A percentile compares a stretch with the other conserved stretches of the same genome.
Conservation (phyloP, 1,140 invertebrate species). For the Parapsyche elsis region DNA sequence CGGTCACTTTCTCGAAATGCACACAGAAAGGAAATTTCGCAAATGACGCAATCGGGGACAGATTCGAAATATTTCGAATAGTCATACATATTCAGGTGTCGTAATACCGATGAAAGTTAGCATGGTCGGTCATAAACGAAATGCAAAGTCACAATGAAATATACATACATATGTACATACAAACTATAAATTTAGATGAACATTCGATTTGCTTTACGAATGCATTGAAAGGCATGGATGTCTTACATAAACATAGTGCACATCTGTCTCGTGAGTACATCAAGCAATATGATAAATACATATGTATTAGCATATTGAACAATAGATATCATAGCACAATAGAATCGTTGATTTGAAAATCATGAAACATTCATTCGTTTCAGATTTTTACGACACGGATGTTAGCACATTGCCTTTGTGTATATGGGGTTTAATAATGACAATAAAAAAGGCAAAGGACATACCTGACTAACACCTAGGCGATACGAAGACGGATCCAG, state of each 20-base stretch:
- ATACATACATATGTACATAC: background rate
- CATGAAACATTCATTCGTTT: too few relatives aligned
- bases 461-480: constrained; percentile 91
- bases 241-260: too few relatives aligned
- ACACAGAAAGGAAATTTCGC: background rate
- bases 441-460: constrained; percentile 56
- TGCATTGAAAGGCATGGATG: too few relatives aligned
- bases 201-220: background rate
- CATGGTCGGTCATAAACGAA: background rate
- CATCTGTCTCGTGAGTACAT: too few relatives aligned
- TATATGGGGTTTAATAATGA: too few relatives aligned
- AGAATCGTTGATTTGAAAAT: too few relatives aligned
- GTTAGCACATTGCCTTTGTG: too few relatives aligned
- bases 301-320: too few relatives aligned
- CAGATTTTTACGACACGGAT: too few relatives aligned
- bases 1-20: constrained; percentile 16
- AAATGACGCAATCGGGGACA: background rate
- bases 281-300: too few relatives aligned
- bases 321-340: too few relatives aligned
- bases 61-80: background rate
- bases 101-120: background rate
- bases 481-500: constrained; percentile 88
- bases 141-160: background rate
- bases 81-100: background rate
- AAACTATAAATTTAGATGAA: background rate